These are phyloP conservation scores for Lamellibrachia luymesi DNA, from an alignment of 1,140 invertebrate genomes.

Conservation along the genomic window DNA sequence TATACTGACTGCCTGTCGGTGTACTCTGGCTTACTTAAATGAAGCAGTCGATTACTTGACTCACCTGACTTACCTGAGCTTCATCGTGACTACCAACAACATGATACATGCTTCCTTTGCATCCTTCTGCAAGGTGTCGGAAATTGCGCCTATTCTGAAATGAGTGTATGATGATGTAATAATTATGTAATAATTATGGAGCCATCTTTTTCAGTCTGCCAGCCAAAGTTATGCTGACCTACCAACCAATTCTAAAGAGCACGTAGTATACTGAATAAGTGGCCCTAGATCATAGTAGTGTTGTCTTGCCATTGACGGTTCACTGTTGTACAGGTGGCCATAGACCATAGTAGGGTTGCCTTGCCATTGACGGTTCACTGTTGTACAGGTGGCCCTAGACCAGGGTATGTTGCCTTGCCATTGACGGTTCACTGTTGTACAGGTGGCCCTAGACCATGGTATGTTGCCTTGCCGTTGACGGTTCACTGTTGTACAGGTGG, in stretches of 20 bases:
- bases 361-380: background rate
- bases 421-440: background rate
- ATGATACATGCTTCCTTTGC: background rate
- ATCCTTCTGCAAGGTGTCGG: background rate
- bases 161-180: too few relatives aligned
- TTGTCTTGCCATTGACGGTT: background rate
- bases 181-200: background rate
- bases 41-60: background rate
- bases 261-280: background rate
- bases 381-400: background rate
- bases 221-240: too few relatives aligned
- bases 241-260: background rate
- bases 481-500: too few relatives aligned
- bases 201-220: background rate
- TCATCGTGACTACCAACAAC: background rate
- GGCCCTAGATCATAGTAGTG: background rate
- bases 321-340: background rate
- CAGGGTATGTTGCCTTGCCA: background rate
- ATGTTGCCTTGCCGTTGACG: too few relatives aligned
- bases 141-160: background rate
- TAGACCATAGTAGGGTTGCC: background rate
- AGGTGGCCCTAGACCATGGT: background rate
- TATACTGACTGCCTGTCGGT: background rate
- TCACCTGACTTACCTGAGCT: background rate
- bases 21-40: background rate